These are phyloP conservation scores for Halocynthia roretzi DNA, from an alignment of 23 tunicate genomes.

Conservation along the genomic window DNA sequence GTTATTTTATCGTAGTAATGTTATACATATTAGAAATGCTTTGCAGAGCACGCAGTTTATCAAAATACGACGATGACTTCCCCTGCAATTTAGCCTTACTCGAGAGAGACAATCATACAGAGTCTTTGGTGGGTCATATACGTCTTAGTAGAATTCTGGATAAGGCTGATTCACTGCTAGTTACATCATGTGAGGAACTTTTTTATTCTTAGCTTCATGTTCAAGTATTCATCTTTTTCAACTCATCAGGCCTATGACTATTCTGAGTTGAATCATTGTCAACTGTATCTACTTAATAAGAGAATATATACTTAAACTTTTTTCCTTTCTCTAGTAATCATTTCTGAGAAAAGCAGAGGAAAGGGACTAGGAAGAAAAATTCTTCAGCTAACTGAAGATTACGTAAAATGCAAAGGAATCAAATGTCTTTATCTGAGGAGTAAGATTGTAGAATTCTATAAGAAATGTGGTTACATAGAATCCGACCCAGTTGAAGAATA, in stretches of 20 bases:
- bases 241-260: no score
- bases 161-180: conserved; percentile 18
- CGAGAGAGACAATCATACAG: neutral
- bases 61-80: conserved; percentile 25
- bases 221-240: no score
- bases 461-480: conserved; percentile 40
- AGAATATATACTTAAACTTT: neutral
- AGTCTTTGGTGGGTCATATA: conserved; percentile 25
- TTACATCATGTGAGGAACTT: conserved; percentile 37
- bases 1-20: neutral
- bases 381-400: conserved; percentile 26
- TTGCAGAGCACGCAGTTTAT: conserved; percentile 29
- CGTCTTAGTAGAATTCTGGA: conserved; percentile 25
- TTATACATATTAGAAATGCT: neutral
- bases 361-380: conserved; percentile 39
- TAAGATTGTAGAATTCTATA: conserved; percentile 29
- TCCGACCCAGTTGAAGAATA: conserved; percentile 36
- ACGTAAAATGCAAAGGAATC: conserved; percentile 12
- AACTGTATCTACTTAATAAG: neutral
- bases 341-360: conserved; percentile 15
- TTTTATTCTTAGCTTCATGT: no score
- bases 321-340: conserved; percentile 31
- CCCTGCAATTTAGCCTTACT: conserved; percentile 30
- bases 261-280: neutral
- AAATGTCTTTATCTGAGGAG: conserved; percentile 24